A percentile compares a stretch with the other conserved stretches of the same genome.
phyloP scores from a whole-genome alignment of 1,140 invertebrate genomes.

The Drosophila lowei region DNA sequence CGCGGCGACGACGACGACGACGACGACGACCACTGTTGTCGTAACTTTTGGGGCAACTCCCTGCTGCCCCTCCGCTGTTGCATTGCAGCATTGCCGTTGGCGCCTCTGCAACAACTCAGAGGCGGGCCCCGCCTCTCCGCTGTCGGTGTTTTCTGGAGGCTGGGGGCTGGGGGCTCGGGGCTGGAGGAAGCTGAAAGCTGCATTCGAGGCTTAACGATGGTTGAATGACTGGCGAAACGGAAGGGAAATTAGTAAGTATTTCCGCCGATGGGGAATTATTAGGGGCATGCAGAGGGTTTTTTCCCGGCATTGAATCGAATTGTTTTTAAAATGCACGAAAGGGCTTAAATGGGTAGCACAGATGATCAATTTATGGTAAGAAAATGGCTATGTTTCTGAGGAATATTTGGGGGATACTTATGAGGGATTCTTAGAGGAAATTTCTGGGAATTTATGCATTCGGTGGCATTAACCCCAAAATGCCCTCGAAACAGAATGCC shows the following conservation, averaged over 20 bases:
- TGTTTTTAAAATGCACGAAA: too few species aligned
- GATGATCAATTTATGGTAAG: too few species aligned
- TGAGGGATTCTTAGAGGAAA: conserved; percentile 1
- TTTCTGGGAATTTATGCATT: too few species aligned
- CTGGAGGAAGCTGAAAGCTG: not conserved
- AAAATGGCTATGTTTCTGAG: too few species aligned
- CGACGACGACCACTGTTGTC: conserved; percentile 47
- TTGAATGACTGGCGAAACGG: not conserved
- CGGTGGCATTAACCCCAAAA: too few species aligned
- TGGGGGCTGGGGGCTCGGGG: not conserved
- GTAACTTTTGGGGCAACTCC: conserved; percentile 49
- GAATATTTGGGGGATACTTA: not conserved
- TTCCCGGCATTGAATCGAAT: too few species aligned
- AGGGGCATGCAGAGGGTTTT: too few species aligned
- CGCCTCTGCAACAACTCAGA: conserved; percentile 25
- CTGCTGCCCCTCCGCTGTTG: not conserved
- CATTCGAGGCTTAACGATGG: conserved; percentile 16
- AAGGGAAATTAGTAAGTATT: not conserved
- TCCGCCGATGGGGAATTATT: too few species aligned
- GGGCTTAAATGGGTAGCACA: too few species aligned
- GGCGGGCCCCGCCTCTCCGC: not conserved
- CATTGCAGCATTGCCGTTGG: conserved; percentile 43
- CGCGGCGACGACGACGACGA: conserved; percentile 28
- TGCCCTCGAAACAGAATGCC: too few species aligned
- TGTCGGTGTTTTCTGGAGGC: not conserved